Conservation (phyloP, 2,888 invertebrate genomes). For the Heliconius hortense region DNA sequence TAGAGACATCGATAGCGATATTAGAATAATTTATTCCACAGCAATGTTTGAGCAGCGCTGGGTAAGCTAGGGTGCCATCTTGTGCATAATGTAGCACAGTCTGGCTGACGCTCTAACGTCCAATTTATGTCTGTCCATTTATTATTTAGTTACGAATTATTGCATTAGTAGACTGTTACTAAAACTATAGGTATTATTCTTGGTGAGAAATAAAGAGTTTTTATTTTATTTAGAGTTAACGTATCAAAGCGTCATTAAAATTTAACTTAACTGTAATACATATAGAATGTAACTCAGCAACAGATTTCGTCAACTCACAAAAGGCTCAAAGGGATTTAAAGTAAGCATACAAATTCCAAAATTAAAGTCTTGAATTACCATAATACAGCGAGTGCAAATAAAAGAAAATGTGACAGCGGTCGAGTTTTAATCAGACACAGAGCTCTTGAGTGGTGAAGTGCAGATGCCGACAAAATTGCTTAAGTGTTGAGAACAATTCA, state of each 20-base stretch:
- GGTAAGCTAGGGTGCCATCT: constrained; percentile 49
- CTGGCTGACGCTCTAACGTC: constrained; percentile 50
- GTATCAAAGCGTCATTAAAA: not conserved
- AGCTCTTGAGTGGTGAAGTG: constrained; percentile 59
- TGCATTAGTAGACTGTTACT: constrained; percentile 9
- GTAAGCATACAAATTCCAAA: constrained; percentile 36
- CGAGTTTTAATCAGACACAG: constrained; percentile 69
- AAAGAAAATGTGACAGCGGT: constrained; percentile 52
- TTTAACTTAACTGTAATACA: not conserved
- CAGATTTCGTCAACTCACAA: constrained; percentile 9
- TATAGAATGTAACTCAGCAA: not conserved
- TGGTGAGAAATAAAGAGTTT: too few relatives aligned
- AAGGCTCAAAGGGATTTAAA: constrained; percentile 29
- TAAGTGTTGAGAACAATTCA: constrained; percentile 55
- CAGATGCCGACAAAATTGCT: constrained; percentile 63
- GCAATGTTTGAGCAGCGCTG: constrained; percentile 42
- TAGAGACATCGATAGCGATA: constrained; percentile 33
- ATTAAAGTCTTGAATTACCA: constrained; percentile 41
- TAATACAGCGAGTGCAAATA: constrained; percentile 52
- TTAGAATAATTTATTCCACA: constrained; percentile 41
- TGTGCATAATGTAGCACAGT: constrained; percentile 61
- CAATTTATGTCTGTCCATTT: constrained; percentile 51
- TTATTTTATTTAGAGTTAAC: too few relatives aligned
- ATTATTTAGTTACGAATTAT: constrained; percentile 37
- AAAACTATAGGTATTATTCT: not conserved